Evolutionary conservation across 2,888 invertebrate species (phyloP), one percentile per base, ranked within the genome.

Genomic region (Hypomecis punctinalis): DNA sequence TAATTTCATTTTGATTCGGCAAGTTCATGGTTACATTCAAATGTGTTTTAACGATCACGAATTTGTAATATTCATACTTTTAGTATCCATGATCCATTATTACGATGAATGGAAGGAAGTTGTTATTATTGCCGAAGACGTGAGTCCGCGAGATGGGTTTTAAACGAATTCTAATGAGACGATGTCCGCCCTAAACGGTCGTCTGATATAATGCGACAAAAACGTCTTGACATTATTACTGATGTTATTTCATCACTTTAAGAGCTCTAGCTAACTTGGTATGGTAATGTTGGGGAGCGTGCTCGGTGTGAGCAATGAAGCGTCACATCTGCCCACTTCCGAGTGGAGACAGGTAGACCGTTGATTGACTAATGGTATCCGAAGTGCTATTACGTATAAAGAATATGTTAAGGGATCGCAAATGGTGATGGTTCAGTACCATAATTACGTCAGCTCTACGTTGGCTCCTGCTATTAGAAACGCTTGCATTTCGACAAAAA

Each of bases 351-450:
- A 74, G 62, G 70, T 71, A 75, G 75, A 74, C 76, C 57, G 66
- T 64, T 75, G 78, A 80, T 78, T 80, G 82, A 82, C 72, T 78
- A 76, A 82, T 76, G 70, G 80, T 78, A 80, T 83, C 80, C 81
- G 79, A 76, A 70, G 63, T 65, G 67, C 57, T 64, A 66, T 73
- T 68, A 76, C 73, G 70, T 64, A 59, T 49, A 52, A 52, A 70
- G 79, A 80, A 81, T 80, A 70, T 58, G 49, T 67, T 57, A 67
- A 42, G n/a, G n/a, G 10, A 35, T 37, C 43, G 13, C 35, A 51
- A 36, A 61, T 36, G 52, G 73, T 75, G 33, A 58, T 61, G 59
- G 64, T 59, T 39, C 55, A 67, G 63, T 63, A 52, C 59, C 49
- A 61, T 58, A 42, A 36, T 35, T 8, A 23, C 23, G 23, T 23